A percentile compares a stretch with the other conserved stretches of the same genome.
Evolutionary conservation across 1,140 invertebrate species (phyloP).

Genomic region (Bombyx mori): DNA sequence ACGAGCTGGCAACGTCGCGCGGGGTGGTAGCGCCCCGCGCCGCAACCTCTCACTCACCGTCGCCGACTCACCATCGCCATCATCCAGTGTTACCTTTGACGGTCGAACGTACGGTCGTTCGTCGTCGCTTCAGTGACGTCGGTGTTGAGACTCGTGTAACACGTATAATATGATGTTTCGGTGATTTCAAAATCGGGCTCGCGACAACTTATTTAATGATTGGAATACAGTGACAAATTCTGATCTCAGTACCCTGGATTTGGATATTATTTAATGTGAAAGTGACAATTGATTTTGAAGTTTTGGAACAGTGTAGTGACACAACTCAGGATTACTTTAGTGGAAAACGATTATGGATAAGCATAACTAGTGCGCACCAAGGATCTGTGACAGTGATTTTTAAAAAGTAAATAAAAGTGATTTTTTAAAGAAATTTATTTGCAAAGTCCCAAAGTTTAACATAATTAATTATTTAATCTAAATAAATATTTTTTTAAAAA

Average conservation of each 20-base stretch:
- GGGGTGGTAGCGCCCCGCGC: constrained; percentile 60
- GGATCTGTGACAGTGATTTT: constrained; percentile 26
- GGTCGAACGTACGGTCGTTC: constrained; percentile 59
- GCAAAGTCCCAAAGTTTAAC: neutral
- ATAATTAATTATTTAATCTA: neutral
- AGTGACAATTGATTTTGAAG: constrained; percentile 54
- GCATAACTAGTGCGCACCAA: constrained; percentile 27
- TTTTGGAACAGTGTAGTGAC: constrained; percentile 57
- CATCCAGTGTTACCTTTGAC: constrained; percentile 69
- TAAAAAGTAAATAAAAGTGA: constrained; percentile 34
- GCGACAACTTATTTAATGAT: constrained; percentile 52
- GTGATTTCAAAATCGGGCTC: constrained; percentile 59
- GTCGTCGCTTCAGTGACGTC: constrained; percentile 61
- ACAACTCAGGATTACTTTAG: constrained; percentile 54
- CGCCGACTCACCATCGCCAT: constrained; percentile 52
- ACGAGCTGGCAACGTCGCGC: constrained; percentile 65
- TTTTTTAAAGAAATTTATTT: constrained; percentile 22
- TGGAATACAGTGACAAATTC: constrained; percentile 55
- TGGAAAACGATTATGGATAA: constrained; percentile 46
- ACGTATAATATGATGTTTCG: constrained; percentile 66
- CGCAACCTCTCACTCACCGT: constrained; percentile 68
- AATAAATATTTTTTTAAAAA: constrained; percentile 7
- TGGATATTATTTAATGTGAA: constrained; percentile 45
- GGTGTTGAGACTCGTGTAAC: constrained; percentile 58
- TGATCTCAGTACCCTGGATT: constrained; percentile 50